Evolutionary conservation across 2,113 vertebrate genomes (phyloP), one percentile per base, ranked within the genome.

Genomic region (Porphyrio hochstetteri): DNA sequence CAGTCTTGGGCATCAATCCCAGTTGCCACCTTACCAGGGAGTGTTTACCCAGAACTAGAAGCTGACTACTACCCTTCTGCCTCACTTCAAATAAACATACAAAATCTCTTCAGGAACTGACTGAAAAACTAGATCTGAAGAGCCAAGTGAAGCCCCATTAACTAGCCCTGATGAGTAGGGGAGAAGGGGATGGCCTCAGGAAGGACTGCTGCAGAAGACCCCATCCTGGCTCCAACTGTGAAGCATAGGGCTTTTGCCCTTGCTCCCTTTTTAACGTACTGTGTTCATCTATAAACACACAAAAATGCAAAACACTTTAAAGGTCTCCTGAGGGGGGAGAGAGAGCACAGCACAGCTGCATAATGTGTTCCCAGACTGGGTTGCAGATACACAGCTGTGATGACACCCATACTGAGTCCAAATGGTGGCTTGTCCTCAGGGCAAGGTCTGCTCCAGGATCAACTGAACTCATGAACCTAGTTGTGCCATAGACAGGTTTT

Each of bases 281-380:
- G 2, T 35, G 9, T 69, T 92, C 20, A 16, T 78, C 52, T 71
- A 4, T 46, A 78, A 96, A 67, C 81, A 36, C 38, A 63, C 29
- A 89, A 76, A 85, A 88, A 83, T 46, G 40, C 71, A 81, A 83
- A 95, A 25, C 36, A 31, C 25, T 72, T 42, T n/a, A 20, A 31
- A 83, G 59, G 55, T 76, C 68, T 69, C 44, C n/a, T 33, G 44
- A 16, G 42, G 42, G 42, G 42, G 16, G 40, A 82, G 18, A 3
- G n/a, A n/a, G 82, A 33, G 55, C 88, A 19, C 11, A 42, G 74
- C 79, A 85, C 88, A 81, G 82, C 55, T 94, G 87, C 35, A 8
- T 40, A 33, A 38, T 8, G 35, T 11, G 2, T 10, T 77, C 21
- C 21, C 25, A 53, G 82, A 7, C 82, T 90, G 91, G 23, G 25